Evolutionary conservation across 2,797 vertebrate species (phyloP).

Genomic region (Sciurus carolinensis): DNA sequence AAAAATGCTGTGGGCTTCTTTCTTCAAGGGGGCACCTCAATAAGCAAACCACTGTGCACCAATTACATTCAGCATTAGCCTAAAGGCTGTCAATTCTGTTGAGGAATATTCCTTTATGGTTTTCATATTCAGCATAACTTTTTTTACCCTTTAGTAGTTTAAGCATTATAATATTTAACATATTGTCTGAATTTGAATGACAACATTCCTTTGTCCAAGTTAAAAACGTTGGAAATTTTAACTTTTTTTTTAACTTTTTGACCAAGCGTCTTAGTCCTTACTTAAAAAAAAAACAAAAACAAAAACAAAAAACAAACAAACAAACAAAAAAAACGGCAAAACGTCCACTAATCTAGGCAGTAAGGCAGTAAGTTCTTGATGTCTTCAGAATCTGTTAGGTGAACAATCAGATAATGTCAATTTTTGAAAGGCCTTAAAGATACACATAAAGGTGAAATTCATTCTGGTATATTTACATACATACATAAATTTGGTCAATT

Average conservation of each 20-base stretch:
- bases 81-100: neutral
- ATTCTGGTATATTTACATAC: too few species aligned
- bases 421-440: neutral
- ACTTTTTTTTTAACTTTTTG: neutral
- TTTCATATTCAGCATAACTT: neutral
- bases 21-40: neutral
- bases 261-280: neutral
- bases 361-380: neutral
- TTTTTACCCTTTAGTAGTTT: neutral
- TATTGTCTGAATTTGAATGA: neutral
- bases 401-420: neutral
- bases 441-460: too few species aligned
- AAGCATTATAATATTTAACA: neutral
- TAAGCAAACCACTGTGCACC: constrained; percentile 40
- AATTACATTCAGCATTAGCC: neutral
- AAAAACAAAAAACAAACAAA: too few species aligned
- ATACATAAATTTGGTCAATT: too few species aligned
- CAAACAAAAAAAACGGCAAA: neutral
- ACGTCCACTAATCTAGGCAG: neutral
- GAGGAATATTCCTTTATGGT: neutral
- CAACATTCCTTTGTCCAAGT: neutral
- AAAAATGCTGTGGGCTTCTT: neutral
- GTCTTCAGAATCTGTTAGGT: neutral
- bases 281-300: neutral
- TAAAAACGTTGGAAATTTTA: neutral